Base-by-base conservation (phyloP, 2,888 invertebrate genomes). In the Drosophila mercatorum region DNA sequence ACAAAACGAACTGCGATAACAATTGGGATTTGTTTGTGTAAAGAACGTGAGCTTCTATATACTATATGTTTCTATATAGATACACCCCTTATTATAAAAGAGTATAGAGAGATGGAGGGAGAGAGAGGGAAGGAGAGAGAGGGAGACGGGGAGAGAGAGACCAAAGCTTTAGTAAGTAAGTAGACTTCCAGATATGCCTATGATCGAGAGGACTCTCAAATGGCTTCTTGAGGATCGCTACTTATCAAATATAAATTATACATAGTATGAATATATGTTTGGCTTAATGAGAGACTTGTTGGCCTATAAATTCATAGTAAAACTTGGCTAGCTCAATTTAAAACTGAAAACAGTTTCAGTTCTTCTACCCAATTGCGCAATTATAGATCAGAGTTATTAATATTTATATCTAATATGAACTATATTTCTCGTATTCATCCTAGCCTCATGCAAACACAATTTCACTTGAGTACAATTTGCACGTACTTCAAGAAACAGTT, bases 21-120 rank as follows among this genome's bases (percentile, higher is more conserved):
- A 75, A 63, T 59, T 67, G 41, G 44, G 53, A 41, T 56, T 46
- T 56, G 51, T 44, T 61, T 14, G 46, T 60, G 5, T 31, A 28
- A 17, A 47, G 17, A 66, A 47, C 53, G 57, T 62, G 46, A 40
- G 44, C 51, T 63, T n/a, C 28, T 44, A 26, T 36, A 38, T 8
- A 40, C 5, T 26, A 53, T 38, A 52, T 22, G 10, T 52, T 6
- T 11, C 3, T 38, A 40, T 26, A 53, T 68, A 78, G 44, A 84
- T 85, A 88, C 87, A 83, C 87, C 85, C 86, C 84, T 63, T 70
- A 67, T 65, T 72, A 51, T 61, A 17, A 31, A 43, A 43, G 43
- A 26, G 49, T 17, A 41, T 6, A 43, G 46, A 59, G 36, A 41
- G 22, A 22, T 1, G 22, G 22, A 22, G 11, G 26, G 44, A 26